Percentiles rank a stretch among this genome's conserved stretches.
These are phyloP conservation scores for Strigamia transsilvanica DNA, from an alignment of 2,888 invertebrate genomes.

Conservation along the genomic window DNA sequence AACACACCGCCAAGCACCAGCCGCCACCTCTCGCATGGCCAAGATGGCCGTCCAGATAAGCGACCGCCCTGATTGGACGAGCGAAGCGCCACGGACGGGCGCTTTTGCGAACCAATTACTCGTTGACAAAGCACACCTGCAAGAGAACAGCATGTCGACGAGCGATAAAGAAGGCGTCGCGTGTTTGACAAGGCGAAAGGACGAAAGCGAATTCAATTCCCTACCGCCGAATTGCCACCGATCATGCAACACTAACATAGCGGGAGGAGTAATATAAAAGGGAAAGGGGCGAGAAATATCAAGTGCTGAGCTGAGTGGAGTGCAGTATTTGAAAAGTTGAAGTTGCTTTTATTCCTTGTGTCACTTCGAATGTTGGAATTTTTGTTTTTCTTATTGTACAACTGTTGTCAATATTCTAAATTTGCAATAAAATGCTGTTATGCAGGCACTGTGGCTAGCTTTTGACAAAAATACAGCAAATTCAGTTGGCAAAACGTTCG, in stretches of 20 bases:
- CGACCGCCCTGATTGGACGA: conserved; percentile 46
- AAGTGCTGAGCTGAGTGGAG: not conserved
- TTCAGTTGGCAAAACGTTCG: not conserved
- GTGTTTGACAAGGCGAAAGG: conserved; percentile 46
- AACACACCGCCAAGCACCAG: conserved; percentile 39
- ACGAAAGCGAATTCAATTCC: conserved; percentile 44
- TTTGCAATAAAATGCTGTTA: conserved; percentile 3
- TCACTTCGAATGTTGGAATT: not conserved
- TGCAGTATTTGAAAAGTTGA: conserved; percentile 18
- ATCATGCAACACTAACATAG: conserved; percentile 42
- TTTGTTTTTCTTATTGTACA: not conserved
- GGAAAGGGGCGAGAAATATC: conserved; percentile 13
- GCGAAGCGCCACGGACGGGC: conserved; percentile 38
- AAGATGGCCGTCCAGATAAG: conserved; percentile 48
- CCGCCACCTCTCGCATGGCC: conserved; percentile 39
- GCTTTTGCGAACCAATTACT: conserved; percentile 50
- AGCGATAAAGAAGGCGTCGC: conserved; percentile 39
- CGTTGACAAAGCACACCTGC: conserved; percentile 51
- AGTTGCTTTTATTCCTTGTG: conserved; percentile 1
- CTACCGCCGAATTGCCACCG: conserved; percentile 42
- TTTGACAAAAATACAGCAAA: not conserved
- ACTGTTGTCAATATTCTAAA: not conserved
- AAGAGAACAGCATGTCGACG: conserved; percentile 51
- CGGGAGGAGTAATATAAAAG: conserved; percentile 28
- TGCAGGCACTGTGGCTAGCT: not conserved